Base-by-base conservation (phyloP, 2,888 invertebrate genomes). In the Trichopria drosophilae region DNA sequence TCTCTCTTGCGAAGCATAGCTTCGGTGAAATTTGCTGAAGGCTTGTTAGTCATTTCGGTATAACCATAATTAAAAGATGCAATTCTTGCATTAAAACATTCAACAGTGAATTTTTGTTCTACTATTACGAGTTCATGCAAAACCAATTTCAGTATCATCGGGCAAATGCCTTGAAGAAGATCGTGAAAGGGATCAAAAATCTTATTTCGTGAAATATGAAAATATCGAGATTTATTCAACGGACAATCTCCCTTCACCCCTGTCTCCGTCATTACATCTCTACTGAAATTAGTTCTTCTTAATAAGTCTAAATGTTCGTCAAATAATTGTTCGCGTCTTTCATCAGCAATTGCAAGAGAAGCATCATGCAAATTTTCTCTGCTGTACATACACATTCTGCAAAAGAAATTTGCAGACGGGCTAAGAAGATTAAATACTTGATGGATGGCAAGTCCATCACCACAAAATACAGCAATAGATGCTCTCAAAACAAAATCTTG, bases 391-490 rank as follows among this genome's bases (percentile, higher is more conserved):
- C 57, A 57, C 19, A 43, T 18, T 6, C 54, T 28, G 26, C 55
- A 55, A 42, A 53, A 55, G 24, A 12, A 22, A 20, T 59, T 60
- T 2, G 53, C 45, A 12, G 54, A 51, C 10, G 58, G 61, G 1
- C 53, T 49, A 9, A 57, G 26, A 13, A 59, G 29, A 31, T 52
- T 45, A 16, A 40, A 51, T 0, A 55, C 51, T 9, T 57, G 46
- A 34, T 59, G 56, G 6, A 55, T 57, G 13, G 55, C 53, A n/a
- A 57, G 36, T 3, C 45, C 51, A 40, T 59, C 58, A 0, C 53
- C 57, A 47, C 48, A 51, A 45, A 55, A 55, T 20, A 41, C 44
- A 12, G 37, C 42, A 15, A 61, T 28, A 20, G 44, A 51, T 36
- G 47, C 61, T 20, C 59, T 43, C 22, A 59, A 36, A 26, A 55